Conservation (phyloP, 2,113 vertebrate genomes). For the Aix galericulata region DNA sequence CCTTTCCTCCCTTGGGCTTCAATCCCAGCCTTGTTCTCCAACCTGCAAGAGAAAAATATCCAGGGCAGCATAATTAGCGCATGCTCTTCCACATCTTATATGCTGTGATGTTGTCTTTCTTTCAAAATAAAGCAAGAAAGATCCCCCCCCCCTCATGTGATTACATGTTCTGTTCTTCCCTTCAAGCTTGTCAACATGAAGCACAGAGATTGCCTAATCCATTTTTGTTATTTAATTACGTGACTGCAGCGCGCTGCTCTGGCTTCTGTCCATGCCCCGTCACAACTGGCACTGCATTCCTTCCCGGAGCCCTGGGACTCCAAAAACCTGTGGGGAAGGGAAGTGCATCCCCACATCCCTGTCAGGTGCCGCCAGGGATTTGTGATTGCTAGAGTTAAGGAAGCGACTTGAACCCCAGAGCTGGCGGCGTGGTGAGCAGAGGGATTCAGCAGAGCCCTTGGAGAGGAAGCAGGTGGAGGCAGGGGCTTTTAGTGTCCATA, state of each 20-base stretch:
- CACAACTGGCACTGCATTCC: background rate
- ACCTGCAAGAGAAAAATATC: background rate
- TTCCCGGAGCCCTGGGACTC: background rate
- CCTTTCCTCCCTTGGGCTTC: conserved; percentile 5
- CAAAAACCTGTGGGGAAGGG: background rate
- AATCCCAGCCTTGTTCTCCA: background rate
- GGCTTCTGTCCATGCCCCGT: conserved; percentile 11
- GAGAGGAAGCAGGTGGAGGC: background rate
- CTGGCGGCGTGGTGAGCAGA: fast-evolving
- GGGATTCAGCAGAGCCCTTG: background rate
- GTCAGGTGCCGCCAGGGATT: fast-evolving
- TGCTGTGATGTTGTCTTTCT: background rate
- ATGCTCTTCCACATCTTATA: background rate
- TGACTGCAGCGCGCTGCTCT: background rate
- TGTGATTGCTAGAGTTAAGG: fast-evolving
- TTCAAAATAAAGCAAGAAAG: conserved; percentile 6
- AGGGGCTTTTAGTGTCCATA: background rate
- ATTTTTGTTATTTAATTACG: conserved; percentile 39
- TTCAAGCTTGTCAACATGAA: conserved; percentile 33
- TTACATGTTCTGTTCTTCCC: conserved; percentile 50
- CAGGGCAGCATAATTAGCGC: background rate
- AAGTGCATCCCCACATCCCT: background rate
- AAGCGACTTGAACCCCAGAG: fast-evolving
- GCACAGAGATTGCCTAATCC: conserved; percentile 53
- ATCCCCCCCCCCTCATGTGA: background rate